Evolutionary conservation across 2,888 invertebrate genomes (phyloP), one percentile per base, ranked within the genome.

Genomic region (Cheilosia vernalis): DNA sequence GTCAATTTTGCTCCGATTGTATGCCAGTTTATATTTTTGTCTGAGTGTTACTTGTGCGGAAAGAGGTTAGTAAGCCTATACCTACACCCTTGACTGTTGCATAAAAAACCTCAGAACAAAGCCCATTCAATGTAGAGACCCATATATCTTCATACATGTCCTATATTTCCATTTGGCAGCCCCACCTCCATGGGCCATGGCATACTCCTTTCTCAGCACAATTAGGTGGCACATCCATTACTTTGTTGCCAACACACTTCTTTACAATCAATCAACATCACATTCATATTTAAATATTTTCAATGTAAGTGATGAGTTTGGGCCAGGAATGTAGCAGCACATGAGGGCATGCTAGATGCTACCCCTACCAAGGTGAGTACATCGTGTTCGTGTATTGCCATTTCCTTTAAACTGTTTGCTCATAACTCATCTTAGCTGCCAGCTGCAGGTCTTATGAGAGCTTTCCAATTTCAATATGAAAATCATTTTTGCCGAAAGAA

Each of bases 401-500:
- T 61, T 21, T 53, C 56, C 37, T 44, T 49, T 21, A 24, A 49
- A 76, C 37, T 33, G 19, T 67, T 24, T 33, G 61, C 56, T 70
- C 51, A 81, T 85, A 76, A 85, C 56, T 85, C 76, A 81, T 81
- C 76, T 27, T 44, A 51, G 56, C 81, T 81, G 81, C 56, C 76
- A 77, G 64, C 42, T 55, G 56, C 44, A 69, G 61, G 58, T 67
- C 72, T 72, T 53, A 76, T 49, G 66, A 42, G 85, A 30, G 61
- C 72, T 27, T 81, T 85, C 44, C 81, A 85, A 85, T 85, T 85
- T 85, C 70, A 80, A 70, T 70, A 76, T 70, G 53, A 74, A 70
- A 79, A 58, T 72, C 64, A 66, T 67, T 76, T 81, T n/a, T 49
- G 3, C 24, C 9, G 27, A 33, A 61, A 74, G 55, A 63, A 77